Evolutionary conservation across 2,113 vertebrate species (phyloP), one percentile per base, ranked within the genome.

Genomic region (Forbesichthys papilliferus): DNA sequence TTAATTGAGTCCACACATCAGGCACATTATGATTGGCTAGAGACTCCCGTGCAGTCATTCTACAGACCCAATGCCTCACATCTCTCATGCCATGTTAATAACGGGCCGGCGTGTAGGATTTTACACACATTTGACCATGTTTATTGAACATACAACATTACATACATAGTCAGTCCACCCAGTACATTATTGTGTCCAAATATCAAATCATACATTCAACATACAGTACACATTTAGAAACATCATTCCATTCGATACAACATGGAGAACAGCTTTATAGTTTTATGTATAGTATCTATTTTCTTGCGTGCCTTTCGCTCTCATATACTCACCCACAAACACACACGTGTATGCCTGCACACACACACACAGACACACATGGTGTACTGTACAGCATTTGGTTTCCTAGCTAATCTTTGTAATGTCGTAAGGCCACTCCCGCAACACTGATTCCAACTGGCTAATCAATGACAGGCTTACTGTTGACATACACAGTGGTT

Each of bases 1-100:
- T 67, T 82, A 87, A 90, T 89, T 91, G 81, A 92, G 90, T 91
- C 88, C 82, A 88, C 72, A 84, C 81, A 83, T 91, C 36, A 55
- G 20, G 76, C 64, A 68, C 68, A 64, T 63, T 74, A 53, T 9
- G 42, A 66, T 73, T 65, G 51, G 67, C 53, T 48, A 59, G 75
- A 57, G 58, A 77, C 62, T 75, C 36, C n/a, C 52, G 74, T 76
- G 47, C 47, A 33, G 13, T 34, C 5, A 46, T 9, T 58, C 18
- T 64, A 46, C 11, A 47, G 5, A 8, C 11, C 12, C 73, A 36
- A 33, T 14, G 63, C 56, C 65, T 68, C 20, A 14, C 56, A 10
- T 27, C 49, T 49, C 54, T 76, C 63, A 11, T 52, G 12, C 69
- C 64, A 60, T 77, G 48, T 66, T 33, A 14, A 11, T 56, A 42